Evolutionary conservation across 2,113 vertebrate species (phyloP).

Genomic region (Seriola quinqueradiata): DNA sequence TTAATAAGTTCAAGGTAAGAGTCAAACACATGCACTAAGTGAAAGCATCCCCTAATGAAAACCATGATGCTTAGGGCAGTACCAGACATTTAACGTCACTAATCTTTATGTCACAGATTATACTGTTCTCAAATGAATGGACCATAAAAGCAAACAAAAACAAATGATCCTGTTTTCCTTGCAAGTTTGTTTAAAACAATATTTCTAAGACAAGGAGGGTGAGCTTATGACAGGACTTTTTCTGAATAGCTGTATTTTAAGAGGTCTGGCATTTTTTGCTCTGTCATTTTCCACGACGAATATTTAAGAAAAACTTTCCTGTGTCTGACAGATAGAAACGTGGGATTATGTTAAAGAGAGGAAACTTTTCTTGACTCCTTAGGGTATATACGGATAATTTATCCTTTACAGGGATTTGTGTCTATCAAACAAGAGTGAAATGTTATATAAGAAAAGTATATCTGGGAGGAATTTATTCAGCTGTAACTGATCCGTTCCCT

Average conservation of each 20-base stretch:
- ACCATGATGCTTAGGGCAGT: neutral
- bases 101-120: neutral
- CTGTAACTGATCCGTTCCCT: conserved; percentile 77
- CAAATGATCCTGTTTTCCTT: neutral
- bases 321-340: conserved; percentile 72
- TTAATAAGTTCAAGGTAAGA: neutral
- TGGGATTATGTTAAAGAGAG: conserved; percentile 76
- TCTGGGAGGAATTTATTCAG: conserved; percentile 72
- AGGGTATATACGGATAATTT: conserved; percentile 75
- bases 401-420: conserved; percentile 77
- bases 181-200: neutral
- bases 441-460: conserved; percentile 81
- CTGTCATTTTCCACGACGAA: conserved; percentile 59
- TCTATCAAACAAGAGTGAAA: conserved; percentile 80
- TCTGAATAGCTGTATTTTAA: conserved; percentile 13
- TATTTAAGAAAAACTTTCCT: conserved; percentile 57
- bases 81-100: neutral
- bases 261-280: conserved; percentile 43
- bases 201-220: neutral
- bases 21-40: neutral
- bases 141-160: neutral
- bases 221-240: conserved; percentile 1
- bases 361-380: conserved; percentile 71
- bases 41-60: neutral
- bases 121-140: neutral